phyloP scores from a whole-genome alignment of 2,888 invertebrate genomes.

The Rotaria socialis region DNA sequence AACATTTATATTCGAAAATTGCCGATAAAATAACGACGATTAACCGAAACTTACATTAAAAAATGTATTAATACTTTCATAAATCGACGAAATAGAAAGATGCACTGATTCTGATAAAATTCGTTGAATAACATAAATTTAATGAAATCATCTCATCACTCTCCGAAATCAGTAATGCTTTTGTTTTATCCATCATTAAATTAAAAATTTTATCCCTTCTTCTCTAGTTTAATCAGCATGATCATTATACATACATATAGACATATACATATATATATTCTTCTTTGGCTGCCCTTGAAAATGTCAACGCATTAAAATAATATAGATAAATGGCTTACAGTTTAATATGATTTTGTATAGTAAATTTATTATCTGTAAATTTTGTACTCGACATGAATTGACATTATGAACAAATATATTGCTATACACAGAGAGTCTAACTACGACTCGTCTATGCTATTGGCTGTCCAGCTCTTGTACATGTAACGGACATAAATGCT shows the following conservation, averaged over 20 bases:
- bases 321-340: neutral
- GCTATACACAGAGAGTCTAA: constrained; percentile 2
- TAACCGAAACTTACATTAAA: neutral
- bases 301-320: neutral
- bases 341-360: neutral
- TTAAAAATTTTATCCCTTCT: no score
- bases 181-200: neutral
- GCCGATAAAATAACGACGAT: neutral
- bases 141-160: neutral
- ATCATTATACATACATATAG: neutral
- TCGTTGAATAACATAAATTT: no score
- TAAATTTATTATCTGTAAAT: neutral
- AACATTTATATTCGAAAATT: no score
- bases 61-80: no score
- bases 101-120: no score
- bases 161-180: neutral
- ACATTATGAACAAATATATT: neutral
- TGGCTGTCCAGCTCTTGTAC: neutral
- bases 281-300: neutral
- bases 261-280: neutral
- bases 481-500: neutral
- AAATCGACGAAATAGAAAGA: no score
- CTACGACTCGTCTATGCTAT: neutral
- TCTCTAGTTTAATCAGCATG: neutral
- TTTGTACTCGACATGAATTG: neutral